Base-by-base conservation (phyloP, 2,113 vertebrate species). In the Gambusia affinis region DNA sequence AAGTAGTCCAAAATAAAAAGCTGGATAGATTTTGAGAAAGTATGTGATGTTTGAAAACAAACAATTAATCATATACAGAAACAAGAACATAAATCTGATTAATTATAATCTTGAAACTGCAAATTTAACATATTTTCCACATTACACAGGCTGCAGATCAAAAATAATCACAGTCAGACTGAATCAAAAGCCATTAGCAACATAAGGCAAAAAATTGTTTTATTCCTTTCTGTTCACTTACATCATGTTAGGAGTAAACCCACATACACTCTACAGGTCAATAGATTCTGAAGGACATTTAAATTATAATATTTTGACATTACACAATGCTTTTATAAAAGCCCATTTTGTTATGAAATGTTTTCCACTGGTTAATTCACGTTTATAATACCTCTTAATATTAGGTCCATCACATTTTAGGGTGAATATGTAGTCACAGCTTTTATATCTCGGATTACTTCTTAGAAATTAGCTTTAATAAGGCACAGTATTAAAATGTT, bases 371-470 rank as follows among this genome's bases (percentile, higher is more conserved):
- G 54, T 87, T 84, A 78, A 67, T 22, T 60, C 75, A 10, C 76
- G 10, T 37, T 37, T 11, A 2, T 60, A 3, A 57, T 37, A 29
- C 30, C 37, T 69, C 12, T 70, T 64, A 71, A 62, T 72, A 62
- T 70, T 89, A 86, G 72, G 75, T 17, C 68, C n/a, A 31, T 89
- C 87, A 92, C 86, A 90, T 90, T 90, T 81, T 47, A 81, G 82
- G 89, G 85, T 79, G 69, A 47, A 73, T 78, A 73, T 57, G 79
- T 89, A 62, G 31, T 64, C 62, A 72, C 77, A 84, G 78, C 82
- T 76, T 63, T 60, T 57, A 42, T 10, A 66, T 60, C 73, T 62
- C 4, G 35, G 72, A 74, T 76, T 1, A 30, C 60, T 24, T 65
- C 66, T 86, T 82, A 79, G 66, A 86, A 73, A 62, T 83, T 74